phyloP scores from a whole-genome alignment of 2,888 invertebrate genomes.

The Pharmacophagus antenor region DNA sequence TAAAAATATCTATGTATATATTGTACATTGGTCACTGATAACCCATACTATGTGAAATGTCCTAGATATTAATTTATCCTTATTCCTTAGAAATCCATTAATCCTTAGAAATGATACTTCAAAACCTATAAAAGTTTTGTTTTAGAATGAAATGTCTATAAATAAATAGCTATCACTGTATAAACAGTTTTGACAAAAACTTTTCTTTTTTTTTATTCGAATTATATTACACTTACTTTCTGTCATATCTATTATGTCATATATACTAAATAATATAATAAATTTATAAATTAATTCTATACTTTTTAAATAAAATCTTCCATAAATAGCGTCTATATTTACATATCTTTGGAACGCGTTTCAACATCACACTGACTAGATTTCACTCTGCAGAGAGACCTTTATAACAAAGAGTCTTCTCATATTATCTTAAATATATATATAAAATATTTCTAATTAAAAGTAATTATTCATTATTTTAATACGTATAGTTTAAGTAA shows the following conservation, averaged over 20 bases:
- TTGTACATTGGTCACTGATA: too few species aligned
- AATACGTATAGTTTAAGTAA: slow-evolving; percentile 21
- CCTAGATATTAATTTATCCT: too few species aligned
- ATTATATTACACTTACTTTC: background rate
- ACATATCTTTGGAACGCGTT: slow-evolving; percentile 80
- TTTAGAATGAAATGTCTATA: background rate
- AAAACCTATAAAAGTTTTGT: too few species aligned
- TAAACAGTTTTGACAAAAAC: background rate
- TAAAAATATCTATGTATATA: too few species aligned
- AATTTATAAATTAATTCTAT: background rate
- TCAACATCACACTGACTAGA: slow-evolving; percentile 78
- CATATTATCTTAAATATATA: slow-evolving; percentile 30
- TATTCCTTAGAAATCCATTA: too few species aligned
- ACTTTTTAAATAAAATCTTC: slow-evolving; percentile 29
- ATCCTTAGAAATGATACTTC: too few species aligned
- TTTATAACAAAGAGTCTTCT: slow-evolving; percentile 34
- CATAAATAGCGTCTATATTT: slow-evolving; percentile 64
- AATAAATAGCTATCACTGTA: background rate
- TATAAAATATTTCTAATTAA: slow-evolving; percentile 31
- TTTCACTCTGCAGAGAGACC: slow-evolving; percentile 58
- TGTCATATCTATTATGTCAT: background rate
- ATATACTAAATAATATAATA: background rate
- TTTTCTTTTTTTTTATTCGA: background rate
- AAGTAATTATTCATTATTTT: background rate
- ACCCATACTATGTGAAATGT: too few species aligned